These are phyloP conservation scores for Butorides virescens DNA, from an alignment of 2,113 vertebrate species.

Conservation along the genomic window DNA sequence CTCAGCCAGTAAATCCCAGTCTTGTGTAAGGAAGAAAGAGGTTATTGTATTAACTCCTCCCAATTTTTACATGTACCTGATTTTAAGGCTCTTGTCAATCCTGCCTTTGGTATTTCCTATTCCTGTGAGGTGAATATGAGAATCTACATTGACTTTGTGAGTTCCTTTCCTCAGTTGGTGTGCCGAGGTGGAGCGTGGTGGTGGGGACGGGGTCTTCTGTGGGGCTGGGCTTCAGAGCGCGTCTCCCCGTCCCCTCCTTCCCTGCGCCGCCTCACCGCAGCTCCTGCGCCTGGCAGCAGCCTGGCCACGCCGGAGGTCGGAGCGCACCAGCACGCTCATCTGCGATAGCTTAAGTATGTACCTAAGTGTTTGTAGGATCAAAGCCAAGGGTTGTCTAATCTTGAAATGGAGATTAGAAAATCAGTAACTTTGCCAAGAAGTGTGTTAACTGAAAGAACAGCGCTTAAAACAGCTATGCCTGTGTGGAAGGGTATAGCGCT, in stretches of 20 bases:
- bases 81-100: not conserved
- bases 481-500: not conserved
- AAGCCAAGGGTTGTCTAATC: not conserved
- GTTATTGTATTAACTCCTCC: not conserved
- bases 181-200: rapidly evolving
- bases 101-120: not conserved
- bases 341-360: not conserved
- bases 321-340: not conserved
- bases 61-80: not conserved
- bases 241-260: not conserved
- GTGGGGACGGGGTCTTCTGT: not conserved
- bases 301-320: rapidly evolving
- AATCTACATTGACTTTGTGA: not conserved
- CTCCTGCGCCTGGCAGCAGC: not conserved
- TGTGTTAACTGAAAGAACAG: not conserved
- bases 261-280: rapidly evolving
- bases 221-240: not conserved
- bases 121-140: not conserved
- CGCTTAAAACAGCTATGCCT: not conserved
- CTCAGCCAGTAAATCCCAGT: not conserved
- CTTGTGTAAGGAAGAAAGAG: not conserved
- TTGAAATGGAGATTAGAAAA: not conserved
- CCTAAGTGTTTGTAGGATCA: not conserved
- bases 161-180: not conserved
- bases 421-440: not conserved